Percentiles rank a stretch among this genome's conserved stretches.
These are phyloP conservation scores for Paedocypris sp. DNA, from an alignment of 2,113 vertebrate species.

Conservation along the genomic window DNA sequence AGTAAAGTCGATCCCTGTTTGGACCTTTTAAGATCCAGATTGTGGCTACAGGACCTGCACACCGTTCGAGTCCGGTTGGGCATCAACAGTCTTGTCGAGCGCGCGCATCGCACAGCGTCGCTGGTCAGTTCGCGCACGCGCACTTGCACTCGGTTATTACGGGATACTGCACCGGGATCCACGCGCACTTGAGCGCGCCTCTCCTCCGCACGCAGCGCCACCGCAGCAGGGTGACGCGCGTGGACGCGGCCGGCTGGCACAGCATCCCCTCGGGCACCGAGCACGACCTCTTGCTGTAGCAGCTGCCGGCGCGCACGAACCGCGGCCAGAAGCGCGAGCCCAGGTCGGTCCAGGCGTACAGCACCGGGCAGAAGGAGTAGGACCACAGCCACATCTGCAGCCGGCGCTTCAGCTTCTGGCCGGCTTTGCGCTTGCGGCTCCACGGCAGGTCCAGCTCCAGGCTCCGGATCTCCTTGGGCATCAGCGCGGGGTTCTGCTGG, in stretches of 20 bases:
- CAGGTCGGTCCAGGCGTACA: constrained; percentile 88
- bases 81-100: too few relatives aligned
- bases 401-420: constrained; percentile 84
- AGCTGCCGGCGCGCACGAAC: constrained; percentile 83
- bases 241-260: constrained; percentile 78
- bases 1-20: too few relatives aligned
- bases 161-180: constrained; percentile 94
- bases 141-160: constrained; percentile 95
- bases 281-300: constrained; percentile 85
- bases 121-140: constrained; percentile 70
- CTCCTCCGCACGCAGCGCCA: constrained; percentile 83
- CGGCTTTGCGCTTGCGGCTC: constrained; percentile 78
- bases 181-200: constrained; percentile 78
- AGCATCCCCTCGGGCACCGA: constrained; percentile 94
- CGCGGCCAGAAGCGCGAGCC: constrained; percentile 91
- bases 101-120: too few relatives aligned
- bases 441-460: constrained; percentile 80
- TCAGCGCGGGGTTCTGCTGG: constrained; percentile 68
- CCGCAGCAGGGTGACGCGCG: constrained; percentile 81
- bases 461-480: constrained; percentile 85
- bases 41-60: too few relatives aligned
- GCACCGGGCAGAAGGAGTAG: constrained; percentile 85
- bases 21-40: too few relatives aligned
- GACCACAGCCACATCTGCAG: constrained; percentile 96
- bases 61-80: too few relatives aligned